Evolutionary conservation across 2,113 vertebrate species (phyloP).

Genomic region (Laticauda laticaudata): DNA sequence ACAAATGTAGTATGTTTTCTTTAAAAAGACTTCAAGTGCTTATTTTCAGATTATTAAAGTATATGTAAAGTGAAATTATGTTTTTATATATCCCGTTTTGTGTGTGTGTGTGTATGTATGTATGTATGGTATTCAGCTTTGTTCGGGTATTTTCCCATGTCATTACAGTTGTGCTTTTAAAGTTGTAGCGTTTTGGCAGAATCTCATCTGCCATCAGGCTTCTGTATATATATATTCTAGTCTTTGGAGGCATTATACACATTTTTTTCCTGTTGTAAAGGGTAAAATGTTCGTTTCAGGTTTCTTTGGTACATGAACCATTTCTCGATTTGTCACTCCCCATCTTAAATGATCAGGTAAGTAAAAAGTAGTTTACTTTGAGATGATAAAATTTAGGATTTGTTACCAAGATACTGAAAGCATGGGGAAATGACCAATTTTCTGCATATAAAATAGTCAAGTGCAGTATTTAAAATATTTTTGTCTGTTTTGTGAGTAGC

Average conservation of each 20-base stretch:
- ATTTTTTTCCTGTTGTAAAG: conserved; percentile 5
- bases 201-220: too few relatives aligned
- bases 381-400: not conserved
- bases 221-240: not conserved
- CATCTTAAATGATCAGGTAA: conserved; percentile 90
- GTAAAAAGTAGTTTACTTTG: conserved; percentile 32
- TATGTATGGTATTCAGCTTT: too few relatives aligned
- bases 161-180: too few relatives aligned
- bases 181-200: too few relatives aligned
- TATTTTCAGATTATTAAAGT: not conserved
- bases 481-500: not conserved
- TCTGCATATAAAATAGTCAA: not conserved
- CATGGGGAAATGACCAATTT: not conserved
- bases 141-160: too few relatives aligned
- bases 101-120: too few relatives aligned
- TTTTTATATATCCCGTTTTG: not conserved
- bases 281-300: conserved; percentile 70
- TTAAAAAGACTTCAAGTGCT: not conserved
- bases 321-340: conserved; percentile 97
- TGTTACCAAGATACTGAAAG: not conserved
- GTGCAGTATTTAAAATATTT: not conserved
- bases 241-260: not conserved
- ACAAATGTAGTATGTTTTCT: not conserved
- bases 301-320: conserved; percentile 90
- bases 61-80: not conserved